Base-by-base conservation (phyloP, 2,888 invertebrate species). In the Andrena minutula region DNA sequence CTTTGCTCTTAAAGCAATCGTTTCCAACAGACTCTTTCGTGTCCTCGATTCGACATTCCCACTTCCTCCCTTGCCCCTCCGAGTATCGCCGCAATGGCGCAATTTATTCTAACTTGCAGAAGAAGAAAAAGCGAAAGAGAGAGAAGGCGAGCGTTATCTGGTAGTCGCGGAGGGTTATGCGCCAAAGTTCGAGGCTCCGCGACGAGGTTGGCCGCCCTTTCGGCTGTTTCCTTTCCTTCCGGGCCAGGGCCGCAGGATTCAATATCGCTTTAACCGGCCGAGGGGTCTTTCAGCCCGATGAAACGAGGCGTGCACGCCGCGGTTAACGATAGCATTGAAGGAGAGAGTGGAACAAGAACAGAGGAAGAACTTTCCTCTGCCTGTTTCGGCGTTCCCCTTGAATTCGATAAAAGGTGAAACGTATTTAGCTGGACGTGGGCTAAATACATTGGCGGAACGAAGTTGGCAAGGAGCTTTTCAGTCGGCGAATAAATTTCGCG, bases 281-380 rank as follows among this genome's bases (percentile, higher is more conserved):
- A 41, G 41, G 63, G 10, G 30, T 41, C 63, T 68, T 63, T 71
- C 56, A 1, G 32, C 41, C 6, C 16, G 51, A 47, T 20, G 51
- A 30, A 30, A 51, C 63, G 41, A 30, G 47, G 20, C 51, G n/a
- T 61, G 35, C 61, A 56, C 30, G 35, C 60, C 49, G 26, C 20
- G 70, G 61, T 75, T 73, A 77, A 77, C 72, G 72, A 72, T 72
- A 66, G 28, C 35, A 7, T 51, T 65, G 30, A 26, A n/a, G 26
- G 56, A 23, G 56, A 61, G 60, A 66, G 51, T 66, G 6, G 72
- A 71, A 23, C 66, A 35, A 47, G n/a, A 65, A 51, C 30, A 6
- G 6, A 28, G 20, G 51, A 26, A 2, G 63, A 75, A 53, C 49
- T 69, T 64, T 64, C 32, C 20, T 63, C 12, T 2, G 10, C 63